Conservation (phyloP, 2,888 invertebrate genomes). For the Pristionchus japonicus region DNA sequence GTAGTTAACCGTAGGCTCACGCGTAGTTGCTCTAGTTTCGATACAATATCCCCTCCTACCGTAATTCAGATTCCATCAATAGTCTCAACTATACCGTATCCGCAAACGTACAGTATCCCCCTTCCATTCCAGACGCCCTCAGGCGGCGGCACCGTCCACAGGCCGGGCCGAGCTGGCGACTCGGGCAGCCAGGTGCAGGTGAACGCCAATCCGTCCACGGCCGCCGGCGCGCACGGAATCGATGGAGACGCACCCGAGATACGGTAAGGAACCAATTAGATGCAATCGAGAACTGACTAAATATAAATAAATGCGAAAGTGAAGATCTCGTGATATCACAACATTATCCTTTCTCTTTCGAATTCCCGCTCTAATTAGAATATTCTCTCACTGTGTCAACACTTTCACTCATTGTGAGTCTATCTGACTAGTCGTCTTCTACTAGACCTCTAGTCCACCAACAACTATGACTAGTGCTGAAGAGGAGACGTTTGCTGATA, state of each 20-base stretch:
- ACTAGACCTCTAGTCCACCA: not conserved
- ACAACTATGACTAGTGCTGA: not conserved
- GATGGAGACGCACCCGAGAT: slow-evolving; percentile 94
- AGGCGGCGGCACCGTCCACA: slow-evolving; percentile 72
- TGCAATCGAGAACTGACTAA: no score
- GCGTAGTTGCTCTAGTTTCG: no score
- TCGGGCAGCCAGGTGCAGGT: slow-evolving; percentile 53
- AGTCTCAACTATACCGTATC: no score
- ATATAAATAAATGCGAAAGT: no score
- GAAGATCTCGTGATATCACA: not conserved
- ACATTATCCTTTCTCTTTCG: slow-evolving; percentile 60
- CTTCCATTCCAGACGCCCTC: slow-evolving; percentile 45
- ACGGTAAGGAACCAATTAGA: no score
- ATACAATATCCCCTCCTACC: no score
- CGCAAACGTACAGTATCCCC: not conserved
- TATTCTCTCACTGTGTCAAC: no score
- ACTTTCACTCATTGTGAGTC: not conserved
- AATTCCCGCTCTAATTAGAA: not conserved
- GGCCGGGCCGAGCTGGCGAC: slow-evolving; percentile 71
- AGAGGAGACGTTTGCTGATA: not conserved
- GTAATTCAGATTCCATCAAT: not conserved
- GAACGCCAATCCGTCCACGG: slow-evolving; percentile 72
- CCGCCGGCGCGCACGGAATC: slow-evolving; percentile 54
- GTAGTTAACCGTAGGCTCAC: no score
- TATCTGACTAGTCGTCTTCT: not conserved